These are phyloP conservation scores for Dinoponera quadriceps DNA, from an alignment of 1,140 invertebrate species.

Conservation along the genomic window DNA sequence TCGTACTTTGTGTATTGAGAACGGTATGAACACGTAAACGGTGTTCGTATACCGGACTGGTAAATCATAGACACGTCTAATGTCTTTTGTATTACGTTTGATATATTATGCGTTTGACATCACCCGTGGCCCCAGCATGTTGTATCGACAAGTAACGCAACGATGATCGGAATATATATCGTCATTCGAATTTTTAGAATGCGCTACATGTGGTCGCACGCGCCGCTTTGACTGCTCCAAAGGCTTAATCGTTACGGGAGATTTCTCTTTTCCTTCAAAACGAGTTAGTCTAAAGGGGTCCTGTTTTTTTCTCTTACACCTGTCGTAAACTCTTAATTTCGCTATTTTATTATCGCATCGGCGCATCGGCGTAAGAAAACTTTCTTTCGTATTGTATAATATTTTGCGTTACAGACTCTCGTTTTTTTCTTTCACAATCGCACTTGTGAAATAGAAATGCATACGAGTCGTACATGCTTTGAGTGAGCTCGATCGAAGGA, in stretches of 20 bases:
- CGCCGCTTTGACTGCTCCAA: slow-evolving; percentile 65
- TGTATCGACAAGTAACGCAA: slow-evolving; percentile 65
- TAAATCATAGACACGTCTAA: slow-evolving; percentile 65
- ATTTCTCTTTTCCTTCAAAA: slow-evolving; percentile 47
- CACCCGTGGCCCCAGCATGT: slow-evolving; percentile 72
- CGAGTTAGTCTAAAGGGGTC: slow-evolving; percentile 26
- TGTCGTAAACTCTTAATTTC: slow-evolving; percentile 31
- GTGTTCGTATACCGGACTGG: slow-evolving; percentile 65
- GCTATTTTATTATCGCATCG: slow-evolving; percentile 41
- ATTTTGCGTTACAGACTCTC: slow-evolving; percentile 21
- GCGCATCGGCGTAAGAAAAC: slow-evolving; percentile 35
- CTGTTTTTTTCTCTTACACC: slow-evolving; percentile 16
- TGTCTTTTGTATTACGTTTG: slow-evolving; percentile 62
- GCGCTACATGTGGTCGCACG: slow-evolving; percentile 63
- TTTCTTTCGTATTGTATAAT: slow-evolving; percentile 29
- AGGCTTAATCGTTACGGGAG: slow-evolving; percentile 64
- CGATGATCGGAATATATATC: slow-evolving; percentile 48
- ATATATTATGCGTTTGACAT: slow-evolving; percentile 71
- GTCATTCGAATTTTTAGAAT: slow-evolving; percentile 56
- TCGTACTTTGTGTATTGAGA: slow-evolving; percentile 64
- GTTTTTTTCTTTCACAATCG: slow-evolving; percentile 22
- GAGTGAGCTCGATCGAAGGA: slow-evolving; percentile 1
- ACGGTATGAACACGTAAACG: slow-evolving; percentile 71
- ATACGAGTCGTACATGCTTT: neutral
- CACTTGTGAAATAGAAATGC: slow-evolving; percentile 17